Percentiles rank a stretch among this genome's conserved stretches.
These are phyloP conservation scores for Myotis davidii DNA, from an alignment of 2,113 vertebrate species.

Conservation along the genomic window DNA sequence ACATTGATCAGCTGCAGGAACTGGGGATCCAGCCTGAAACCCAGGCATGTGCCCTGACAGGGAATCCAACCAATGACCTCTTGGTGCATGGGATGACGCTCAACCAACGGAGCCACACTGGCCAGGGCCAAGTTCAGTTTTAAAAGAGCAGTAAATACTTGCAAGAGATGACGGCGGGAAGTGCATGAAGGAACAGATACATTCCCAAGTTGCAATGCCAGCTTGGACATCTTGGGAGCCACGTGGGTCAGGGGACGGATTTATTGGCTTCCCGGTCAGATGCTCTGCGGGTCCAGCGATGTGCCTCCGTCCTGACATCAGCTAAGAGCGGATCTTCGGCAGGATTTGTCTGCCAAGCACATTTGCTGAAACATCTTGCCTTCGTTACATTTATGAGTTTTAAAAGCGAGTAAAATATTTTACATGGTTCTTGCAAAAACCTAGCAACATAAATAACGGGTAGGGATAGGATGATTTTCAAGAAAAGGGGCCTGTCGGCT, in stretches of 20 bases:
- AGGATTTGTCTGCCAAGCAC: slow-evolving; percentile 58
- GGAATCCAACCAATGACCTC: too few species aligned
- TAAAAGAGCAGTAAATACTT: slow-evolving; percentile 18
- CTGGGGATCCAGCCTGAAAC: too few species aligned
- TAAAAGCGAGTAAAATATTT: slow-evolving; percentile 76
- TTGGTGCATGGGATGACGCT: too few species aligned
- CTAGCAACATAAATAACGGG: slow-evolving; percentile 68
- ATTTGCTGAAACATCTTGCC: slow-evolving; percentile 77
- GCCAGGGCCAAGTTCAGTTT: background rate
- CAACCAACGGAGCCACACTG: too few species aligned
- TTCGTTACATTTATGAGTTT: slow-evolving; percentile 77
- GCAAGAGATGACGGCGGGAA: slow-evolving; percentile 55
- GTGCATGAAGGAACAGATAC: slow-evolving; percentile 38
- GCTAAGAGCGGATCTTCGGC: background rate
- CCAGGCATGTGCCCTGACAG: too few species aligned
- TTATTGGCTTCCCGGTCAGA: slow-evolving; percentile 42
- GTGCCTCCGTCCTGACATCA: slow-evolving; percentile 39
- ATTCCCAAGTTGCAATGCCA: background rate
- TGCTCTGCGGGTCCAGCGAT: background rate
- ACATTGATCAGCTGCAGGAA: too few species aligned
- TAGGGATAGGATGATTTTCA: background rate
- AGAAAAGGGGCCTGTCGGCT: background rate
- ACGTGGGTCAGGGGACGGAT: accelerated
- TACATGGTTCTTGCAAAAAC: background rate
- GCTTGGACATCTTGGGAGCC: slow-evolving; percentile 23